Conservation (phyloP, 2,797 vertebrate genomes). For the Lepidocolaptes lacrymiger region DNA sequence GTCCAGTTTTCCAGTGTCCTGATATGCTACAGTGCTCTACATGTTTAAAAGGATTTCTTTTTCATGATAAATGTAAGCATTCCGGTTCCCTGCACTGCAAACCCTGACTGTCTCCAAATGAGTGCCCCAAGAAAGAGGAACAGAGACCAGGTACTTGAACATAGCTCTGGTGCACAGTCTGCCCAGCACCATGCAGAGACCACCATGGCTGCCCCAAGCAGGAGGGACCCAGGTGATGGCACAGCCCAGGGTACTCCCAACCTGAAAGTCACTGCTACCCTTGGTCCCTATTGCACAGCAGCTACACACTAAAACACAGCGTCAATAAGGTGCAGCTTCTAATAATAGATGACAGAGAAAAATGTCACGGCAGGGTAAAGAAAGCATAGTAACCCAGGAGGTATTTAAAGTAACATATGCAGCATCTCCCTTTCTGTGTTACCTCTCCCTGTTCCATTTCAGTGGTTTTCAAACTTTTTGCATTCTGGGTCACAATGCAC, state of each 20-base stretch:
- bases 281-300: neutral
- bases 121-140: neutral
- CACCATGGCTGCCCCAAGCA: fast-evolving
- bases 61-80: neutral
- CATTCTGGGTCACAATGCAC: neutral
- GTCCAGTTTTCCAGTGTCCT: neutral
- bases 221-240: fast-evolving
- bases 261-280: neutral
- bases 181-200: fast-evolving
- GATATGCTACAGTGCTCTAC: neutral
- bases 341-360: no score
- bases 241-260: no score
- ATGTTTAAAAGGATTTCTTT: neutral
- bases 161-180: fast-evolving
- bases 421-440: neutral
- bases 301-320: neutral
- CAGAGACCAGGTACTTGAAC: neutral
- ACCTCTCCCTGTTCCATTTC: neutral
- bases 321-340: neutral
- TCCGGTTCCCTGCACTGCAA: neutral
- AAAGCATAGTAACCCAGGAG: fast-evolving
- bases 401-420: neutral
- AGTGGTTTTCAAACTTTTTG: neutral
- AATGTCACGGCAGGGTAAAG: neutral
- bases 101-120: neutral